Evolutionary conservation across 1,140 invertebrate genomes (phyloP).

Genomic region (Cyrtorhinus lividipennis): DNA sequence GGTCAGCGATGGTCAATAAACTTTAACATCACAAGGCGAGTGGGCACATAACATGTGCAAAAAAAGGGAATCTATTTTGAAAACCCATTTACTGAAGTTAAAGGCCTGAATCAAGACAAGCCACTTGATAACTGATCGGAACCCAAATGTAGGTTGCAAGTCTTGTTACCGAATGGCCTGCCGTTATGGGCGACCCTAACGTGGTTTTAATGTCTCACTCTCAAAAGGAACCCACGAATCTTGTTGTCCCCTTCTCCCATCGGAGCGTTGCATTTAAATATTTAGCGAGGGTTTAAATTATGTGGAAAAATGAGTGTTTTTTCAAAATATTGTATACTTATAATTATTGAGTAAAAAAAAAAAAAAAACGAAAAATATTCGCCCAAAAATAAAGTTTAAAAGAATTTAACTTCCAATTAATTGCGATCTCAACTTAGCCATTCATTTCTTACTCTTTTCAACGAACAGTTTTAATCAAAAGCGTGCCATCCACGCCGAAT

Average conservation of each 20-base stretch:
- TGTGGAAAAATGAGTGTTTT: not conserved
- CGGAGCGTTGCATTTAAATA: slow-evolving; percentile 4
- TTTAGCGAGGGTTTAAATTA: not conserved
- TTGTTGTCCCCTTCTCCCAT: not conserved
- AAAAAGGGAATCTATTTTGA: no score
- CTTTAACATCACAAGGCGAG: no score
- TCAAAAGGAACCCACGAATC: no score
- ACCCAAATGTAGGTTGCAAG: slow-evolving; percentile 1
- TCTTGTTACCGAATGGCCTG: not conserved
- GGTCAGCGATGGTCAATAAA: no score
- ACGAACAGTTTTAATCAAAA: no score
- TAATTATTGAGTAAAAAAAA: not conserved
- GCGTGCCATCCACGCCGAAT: no score
- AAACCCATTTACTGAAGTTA: no score
- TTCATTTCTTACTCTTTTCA: no score
- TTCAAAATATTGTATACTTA: not conserved
- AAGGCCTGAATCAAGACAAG: no score
- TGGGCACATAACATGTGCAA: not conserved
- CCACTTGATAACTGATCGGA: not conserved
- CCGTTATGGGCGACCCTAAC: slow-evolving; percentile 1
- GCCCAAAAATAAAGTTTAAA: not conserved
- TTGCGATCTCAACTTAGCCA: not conserved
- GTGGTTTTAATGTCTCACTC: no score
- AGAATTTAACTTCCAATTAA: not conserved
- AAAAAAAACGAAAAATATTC: not conserved